A percentile compares a stretch with the other conserved stretches of the same genome.
Evolutionary conservation across 1,140 invertebrate species (phyloP).

Genomic region (Psilanteris sp.): DNA sequence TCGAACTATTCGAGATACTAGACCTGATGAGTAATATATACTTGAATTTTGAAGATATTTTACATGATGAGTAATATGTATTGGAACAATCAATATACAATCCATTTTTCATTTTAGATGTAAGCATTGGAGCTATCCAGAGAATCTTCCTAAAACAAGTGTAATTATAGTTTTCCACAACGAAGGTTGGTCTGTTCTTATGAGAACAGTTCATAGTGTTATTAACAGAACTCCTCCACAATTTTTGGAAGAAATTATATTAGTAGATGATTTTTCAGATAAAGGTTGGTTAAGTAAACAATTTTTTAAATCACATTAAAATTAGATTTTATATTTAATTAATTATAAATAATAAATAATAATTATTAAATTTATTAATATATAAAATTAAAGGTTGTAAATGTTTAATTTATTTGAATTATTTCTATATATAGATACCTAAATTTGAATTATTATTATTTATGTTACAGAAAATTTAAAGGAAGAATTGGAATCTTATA

Average conservation of each 20-base stretch:
- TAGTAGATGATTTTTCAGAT: constrained; percentile 98
- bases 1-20: constrained; percentile 91
- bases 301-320: too few species aligned
- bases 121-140: constrained; percentile 97
- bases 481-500: constrained; percentile 92
- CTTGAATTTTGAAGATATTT: constrained; percentile 83
- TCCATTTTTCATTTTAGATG: constrained; percentile 84
- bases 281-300: constrained; percentile 88
- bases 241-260: constrained; percentile 95
- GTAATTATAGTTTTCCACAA: constrained; percentile 99
- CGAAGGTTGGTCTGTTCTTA: constrained; percentile 96
- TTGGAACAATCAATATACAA: too few species aligned
- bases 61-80: constrained; percentile 86
- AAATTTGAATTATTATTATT: too few species aligned
- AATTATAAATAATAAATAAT: constrained; percentile 2
- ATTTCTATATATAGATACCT: too few species aligned
- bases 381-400: too few species aligned
- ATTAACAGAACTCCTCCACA: constrained; percentile 94
- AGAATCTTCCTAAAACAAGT: constrained; percentile 92
- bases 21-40: constrained; percentile 87
- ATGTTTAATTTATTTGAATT: too few species aligned
- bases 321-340: background rate
- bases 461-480: constrained; percentile 90
- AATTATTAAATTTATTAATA: too few species aligned
- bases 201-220: constrained; percentile 98